Evolutionary conservation across 1,140 invertebrate genomes (phyloP), one percentile per base, ranked within the genome.

Genomic region (Neotoxoptera formosana): DNA sequence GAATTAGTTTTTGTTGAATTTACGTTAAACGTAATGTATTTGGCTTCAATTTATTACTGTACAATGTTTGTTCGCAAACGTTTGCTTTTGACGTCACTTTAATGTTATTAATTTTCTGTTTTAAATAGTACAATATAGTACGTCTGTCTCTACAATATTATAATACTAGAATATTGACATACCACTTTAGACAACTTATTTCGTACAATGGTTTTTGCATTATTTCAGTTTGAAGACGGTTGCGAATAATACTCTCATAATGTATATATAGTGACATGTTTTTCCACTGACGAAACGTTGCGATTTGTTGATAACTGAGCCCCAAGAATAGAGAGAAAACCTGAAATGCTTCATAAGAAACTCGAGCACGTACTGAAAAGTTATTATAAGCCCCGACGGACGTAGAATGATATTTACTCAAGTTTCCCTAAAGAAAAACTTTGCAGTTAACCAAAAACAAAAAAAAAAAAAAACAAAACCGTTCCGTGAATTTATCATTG

Each of bases 351-450:
- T 83, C 76, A 34, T 92, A 81, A 83, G n/a, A 83, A 83, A 92
- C 60, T 51, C 36, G 21, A 83, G 67, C 91, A 92, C 91, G 91
- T 92, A 25, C 91, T 7, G 45, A 92, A 92, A 92, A 92, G 91
- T 92, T 92, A 92, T 92, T 83, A 92, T 53, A 84, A 81, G 45
- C 30, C 47, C 47, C 47, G 41, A 92, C 45, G 21, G 47, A 92
- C n/a, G 76, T 81, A 92, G n/a, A 92, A 92, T 83, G 21, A 81
- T 92, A 92, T 92, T 83, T 92, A 81, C n/a, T 83, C 67, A 51
- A 36, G 45, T 83, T 81, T 83, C 8, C 17, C 76, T 9, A 53
- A 48, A 48, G 47, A 92, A 83, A 45, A 92, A 92, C 91, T 92
- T 83, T 41, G 7, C 76, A 47, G 45, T 36, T 81, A 47, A 67